These are phyloP conservation scores for Didymodactylos carnosus DNA, from an alignment of 2,888 invertebrate species.

Conservation along the genomic window DNA sequence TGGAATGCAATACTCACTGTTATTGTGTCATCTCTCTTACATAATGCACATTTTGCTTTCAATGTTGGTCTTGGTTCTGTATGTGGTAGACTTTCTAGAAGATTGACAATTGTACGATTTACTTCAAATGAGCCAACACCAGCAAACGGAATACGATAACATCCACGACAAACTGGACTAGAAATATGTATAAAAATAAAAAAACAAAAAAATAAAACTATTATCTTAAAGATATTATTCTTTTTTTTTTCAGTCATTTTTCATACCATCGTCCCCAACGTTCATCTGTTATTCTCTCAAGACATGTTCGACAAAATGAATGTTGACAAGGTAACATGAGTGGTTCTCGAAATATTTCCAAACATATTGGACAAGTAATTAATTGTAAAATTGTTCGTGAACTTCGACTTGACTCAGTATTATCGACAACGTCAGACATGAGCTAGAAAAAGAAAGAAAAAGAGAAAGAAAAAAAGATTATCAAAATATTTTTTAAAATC, in stretches of 20 bases:
- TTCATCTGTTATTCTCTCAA: constrained; percentile 6
- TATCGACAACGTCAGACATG: not conserved
- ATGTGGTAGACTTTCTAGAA: constrained; percentile 57
- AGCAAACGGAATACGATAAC: constrained; percentile 12
- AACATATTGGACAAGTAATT: not conserved
- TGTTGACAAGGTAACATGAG: constrained; percentile 14
- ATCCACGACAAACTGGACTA: constrained; percentile 3
- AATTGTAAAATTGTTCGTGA: not conserved
- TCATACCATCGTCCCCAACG: constrained; percentile 14
- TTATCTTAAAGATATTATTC: too few species aligned
- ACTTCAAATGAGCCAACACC: constrained; percentile 14
- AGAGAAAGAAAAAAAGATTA: too few species aligned
- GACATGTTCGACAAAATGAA: constrained; percentile 11
- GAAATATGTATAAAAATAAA: not conserved
- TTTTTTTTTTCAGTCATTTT: too few species aligned
- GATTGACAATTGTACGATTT: constrained; percentile 12
- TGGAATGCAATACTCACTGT: not conserved
- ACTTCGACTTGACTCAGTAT: not conserved
- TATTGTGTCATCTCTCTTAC: constrained; percentile 8
- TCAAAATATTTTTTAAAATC: too few species aligned
- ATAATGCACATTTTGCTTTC: constrained; percentile 12
- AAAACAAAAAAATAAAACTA: not conserved
- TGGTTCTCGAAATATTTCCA: not conserved
- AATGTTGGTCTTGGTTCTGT: constrained; percentile 1
- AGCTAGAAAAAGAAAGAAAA: not conserved